Conservation (phyloP, 2,113 vertebrate species). For the Misgurnus anguillicaudatus region DNA sequence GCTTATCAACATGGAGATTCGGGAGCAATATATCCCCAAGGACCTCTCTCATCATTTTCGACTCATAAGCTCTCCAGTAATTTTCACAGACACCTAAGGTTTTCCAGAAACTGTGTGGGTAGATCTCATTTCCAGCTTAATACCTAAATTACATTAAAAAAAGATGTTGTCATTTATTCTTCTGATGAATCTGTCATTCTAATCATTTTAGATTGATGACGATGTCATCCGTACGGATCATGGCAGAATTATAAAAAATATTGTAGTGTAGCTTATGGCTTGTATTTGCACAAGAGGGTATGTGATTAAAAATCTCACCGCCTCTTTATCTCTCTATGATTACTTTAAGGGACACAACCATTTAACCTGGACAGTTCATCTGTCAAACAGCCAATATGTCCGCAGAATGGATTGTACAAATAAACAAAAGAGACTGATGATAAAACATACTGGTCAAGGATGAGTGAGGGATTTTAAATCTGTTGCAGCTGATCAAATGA, state of each 20-base stretch:
- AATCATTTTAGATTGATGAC: not conserved
- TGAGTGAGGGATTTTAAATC: constrained; percentile 51
- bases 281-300: no score
- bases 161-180: not conserved
- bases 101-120: not conserved
- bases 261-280: no score
- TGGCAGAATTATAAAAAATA: not conserved
- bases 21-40: not conserved
- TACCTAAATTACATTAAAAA: not conserved
- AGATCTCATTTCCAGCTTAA: not conserved
- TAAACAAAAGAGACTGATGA: constrained; percentile 48
- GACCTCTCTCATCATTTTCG: not conserved
- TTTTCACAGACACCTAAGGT: constrained; percentile 16
- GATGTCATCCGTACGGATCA: not conserved
- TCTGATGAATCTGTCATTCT: not conserved
- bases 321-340: not conserved
- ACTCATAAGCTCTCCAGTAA: constrained; percentile 14
- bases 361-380: constrained; percentile 38
- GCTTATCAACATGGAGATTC: constrained; percentile 3
- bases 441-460: constrained; percentile 40
- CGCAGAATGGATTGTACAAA: constrained; percentile 38
- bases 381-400: constrained; percentile 27
- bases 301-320: not conserved
- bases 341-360: constrained; percentile 17
- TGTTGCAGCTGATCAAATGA: constrained; percentile 55